A percentile compares a stretch with the other conserved stretches of the same genome.
Evolutionary conservation across 1,140 invertebrate species (phyloP).

Genomic region (Bicyclus anynana): DNA sequence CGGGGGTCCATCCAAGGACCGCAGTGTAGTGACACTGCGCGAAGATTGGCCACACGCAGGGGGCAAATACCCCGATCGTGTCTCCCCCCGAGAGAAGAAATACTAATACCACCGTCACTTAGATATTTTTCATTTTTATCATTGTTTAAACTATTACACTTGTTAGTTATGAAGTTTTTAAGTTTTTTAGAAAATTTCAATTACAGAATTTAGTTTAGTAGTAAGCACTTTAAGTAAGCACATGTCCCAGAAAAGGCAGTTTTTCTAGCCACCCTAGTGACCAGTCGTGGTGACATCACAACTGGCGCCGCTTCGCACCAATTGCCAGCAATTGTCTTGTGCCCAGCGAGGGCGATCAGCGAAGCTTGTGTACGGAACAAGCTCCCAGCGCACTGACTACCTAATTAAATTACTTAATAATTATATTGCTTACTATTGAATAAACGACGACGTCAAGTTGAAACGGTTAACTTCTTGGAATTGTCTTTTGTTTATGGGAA

Average conservation of each 20-base stretch:
- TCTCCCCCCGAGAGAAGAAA: no score
- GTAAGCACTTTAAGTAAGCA: no score
- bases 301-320: constrained; percentile 55
- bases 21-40: no score
- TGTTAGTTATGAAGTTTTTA: no score
- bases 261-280: background rate
- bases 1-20: no score
- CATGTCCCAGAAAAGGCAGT: background rate
- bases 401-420: constrained; percentile 34
- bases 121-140: no score
- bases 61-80: no score
- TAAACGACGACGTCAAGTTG: constrained; percentile 19
- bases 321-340: constrained; percentile 64
- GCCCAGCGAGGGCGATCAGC: constrained; percentile 30
- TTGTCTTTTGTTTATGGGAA: background rate
- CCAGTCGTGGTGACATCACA: constrained; percentile 53
- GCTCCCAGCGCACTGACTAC: constrained; percentile 15
- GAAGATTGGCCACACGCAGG: no score
- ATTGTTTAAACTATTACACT: no score
- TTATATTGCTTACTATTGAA: constrained; percentile 22
- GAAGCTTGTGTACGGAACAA: constrained; percentile 13
- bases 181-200: no score
- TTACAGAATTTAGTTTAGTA: no score
- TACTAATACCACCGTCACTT: no score
- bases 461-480: constrained; percentile 2